A percentile compares a stretch with the other conserved stretches of the same genome.
Evolutionary conservation across 2,888 invertebrate species (phyloP).

Genomic region (Biston stratarius): DNA sequence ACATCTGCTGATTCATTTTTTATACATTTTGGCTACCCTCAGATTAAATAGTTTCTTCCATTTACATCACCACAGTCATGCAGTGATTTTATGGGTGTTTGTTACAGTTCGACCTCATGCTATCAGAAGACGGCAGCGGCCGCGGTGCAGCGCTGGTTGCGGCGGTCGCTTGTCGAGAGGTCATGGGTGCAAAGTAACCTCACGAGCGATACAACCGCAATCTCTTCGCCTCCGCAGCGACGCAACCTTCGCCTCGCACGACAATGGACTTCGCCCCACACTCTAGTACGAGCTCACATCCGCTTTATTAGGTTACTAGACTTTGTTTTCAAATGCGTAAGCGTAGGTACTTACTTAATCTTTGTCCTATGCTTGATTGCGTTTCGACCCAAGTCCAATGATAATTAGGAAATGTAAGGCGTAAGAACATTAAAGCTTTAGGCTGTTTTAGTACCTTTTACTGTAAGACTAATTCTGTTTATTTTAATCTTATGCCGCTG

Average conservation of each 20-base stretch:
- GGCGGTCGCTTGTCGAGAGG: slow-evolving; percentile 93
- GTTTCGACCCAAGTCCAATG: slow-evolving; percentile 35
- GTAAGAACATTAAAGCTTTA: slow-evolving; percentile 41
- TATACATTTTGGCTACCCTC: too few relatives aligned
- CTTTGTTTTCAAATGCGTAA: slow-evolving; percentile 6
- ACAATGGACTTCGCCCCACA: slow-evolving; percentile 44
- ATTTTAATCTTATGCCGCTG: slow-evolving; percentile 49
- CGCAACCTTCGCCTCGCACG: slow-evolving; percentile 45
- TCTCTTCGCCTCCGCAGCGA: slow-evolving; percentile 51
- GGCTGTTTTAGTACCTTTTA: slow-evolving; percentile 44
- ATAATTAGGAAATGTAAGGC: slow-evolving; percentile 34
- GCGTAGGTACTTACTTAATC: slow-evolving; percentile 4
- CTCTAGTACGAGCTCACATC: slow-evolving; percentile 35
- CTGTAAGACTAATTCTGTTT: slow-evolving; percentile 45
- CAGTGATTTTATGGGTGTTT: slow-evolving; percentile 3
- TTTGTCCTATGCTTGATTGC: not conserved
- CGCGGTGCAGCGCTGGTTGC: slow-evolving; percentile 98
- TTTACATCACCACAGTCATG: too few relatives aligned
- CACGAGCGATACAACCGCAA: slow-evolving; percentile 46
- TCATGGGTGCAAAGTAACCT: slow-evolving; percentile 46
- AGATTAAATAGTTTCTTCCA: too few relatives aligned
- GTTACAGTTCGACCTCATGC: slow-evolving; percentile 95
- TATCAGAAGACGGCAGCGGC: slow-evolving; percentile 98
- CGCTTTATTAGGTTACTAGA: slow-evolving; percentile 30
- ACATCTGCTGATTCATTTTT: too few relatives aligned